Evolutionary conservation across 2,888 invertebrate species (phyloP).

Genomic region (Rotaria socialis): DNA sequence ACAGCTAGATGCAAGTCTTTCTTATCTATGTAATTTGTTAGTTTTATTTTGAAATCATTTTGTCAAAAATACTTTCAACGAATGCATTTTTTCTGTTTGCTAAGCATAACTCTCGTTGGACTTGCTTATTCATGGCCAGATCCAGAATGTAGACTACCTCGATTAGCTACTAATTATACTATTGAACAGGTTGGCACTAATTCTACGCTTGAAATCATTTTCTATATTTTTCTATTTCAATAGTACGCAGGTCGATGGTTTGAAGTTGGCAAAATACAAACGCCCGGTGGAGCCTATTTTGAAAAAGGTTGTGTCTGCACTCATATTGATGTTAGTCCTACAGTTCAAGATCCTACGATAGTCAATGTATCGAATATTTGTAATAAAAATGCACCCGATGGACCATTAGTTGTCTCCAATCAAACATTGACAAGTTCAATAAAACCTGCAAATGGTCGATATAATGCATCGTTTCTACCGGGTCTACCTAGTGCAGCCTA

Average conservation of each 20-base stretch:
- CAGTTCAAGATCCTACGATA: constrained; percentile 48
- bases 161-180: constrained; percentile 49
- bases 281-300: constrained; percentile 50
- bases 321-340: constrained; percentile 49
- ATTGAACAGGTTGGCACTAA: constrained; percentile 37
- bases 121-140: neutral
- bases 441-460: neutral
- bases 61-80: too few relatives aligned
- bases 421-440: constrained; percentile 47
- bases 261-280: constrained; percentile 52
- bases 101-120: neutral
- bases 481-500: constrained; percentile 48
- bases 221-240: neutral
- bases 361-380: constrained; percentile 50
- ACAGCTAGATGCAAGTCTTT: too few relatives aligned
- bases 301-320: constrained; percentile 53
- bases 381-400: constrained; percentile 49
- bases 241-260: constrained; percentile 51
- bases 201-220: too few relatives aligned
- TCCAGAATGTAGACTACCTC: constrained; percentile 48
- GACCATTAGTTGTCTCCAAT: constrained; percentile 50
- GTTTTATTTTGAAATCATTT: too few relatives aligned
- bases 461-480: neutral
- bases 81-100: neutral
- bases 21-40: too few relatives aligned